A percentile compares a stretch with the other conserved stretches of the same genome.
These are phyloP conservation scores for Pinctada fucata DNA, from an alignment of 2,888 invertebrate genomes.

Conservation along the genomic window DNA sequence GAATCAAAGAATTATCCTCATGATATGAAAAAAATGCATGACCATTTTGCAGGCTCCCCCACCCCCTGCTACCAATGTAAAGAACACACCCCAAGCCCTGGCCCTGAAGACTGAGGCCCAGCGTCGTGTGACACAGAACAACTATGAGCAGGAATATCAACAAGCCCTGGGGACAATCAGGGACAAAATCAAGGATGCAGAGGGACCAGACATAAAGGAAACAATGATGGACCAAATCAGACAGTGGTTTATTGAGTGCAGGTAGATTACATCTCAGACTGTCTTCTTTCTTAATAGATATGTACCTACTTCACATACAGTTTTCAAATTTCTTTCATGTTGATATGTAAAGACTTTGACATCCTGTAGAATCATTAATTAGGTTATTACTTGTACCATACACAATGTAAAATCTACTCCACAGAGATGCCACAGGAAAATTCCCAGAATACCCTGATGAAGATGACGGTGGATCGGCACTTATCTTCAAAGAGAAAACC, in stretches of 20 bases:
- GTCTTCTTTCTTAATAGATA: no score
- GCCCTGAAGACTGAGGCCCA: conserved; percentile 70
- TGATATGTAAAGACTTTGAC: no score
- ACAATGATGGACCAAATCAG: conserved; percentile 91
- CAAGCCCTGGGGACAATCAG: conserved; percentile 81
- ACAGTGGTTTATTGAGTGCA: conserved; percentile 90
- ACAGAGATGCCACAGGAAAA: conserved; percentile 77
- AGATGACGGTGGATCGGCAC: conserved; percentile 91
- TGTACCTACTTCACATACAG: no score
- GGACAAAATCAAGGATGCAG: conserved; percentile 83
- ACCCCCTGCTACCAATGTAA: conserved; percentile 61
- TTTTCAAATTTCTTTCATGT: no score
- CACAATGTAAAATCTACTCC: not conserved
- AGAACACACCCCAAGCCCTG: conserved; percentile 69
- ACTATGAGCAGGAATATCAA: conserved; percentile 84
- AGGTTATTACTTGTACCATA: no score
- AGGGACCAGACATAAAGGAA: conserved; percentile 88
- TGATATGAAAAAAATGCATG: no score
- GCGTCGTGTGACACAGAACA: conserved; percentile 83
- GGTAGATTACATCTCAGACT: conserved; percentile 72
- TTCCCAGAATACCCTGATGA: conserved; percentile 95
- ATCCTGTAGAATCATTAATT: no score
- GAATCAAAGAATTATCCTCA: no score
- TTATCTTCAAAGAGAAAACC: conserved; percentile 82
- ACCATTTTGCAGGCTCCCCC: conserved; percentile 57